Conservation (phyloP, 2,113 vertebrate genomes). For the Megaceryle torquata region DNA sequence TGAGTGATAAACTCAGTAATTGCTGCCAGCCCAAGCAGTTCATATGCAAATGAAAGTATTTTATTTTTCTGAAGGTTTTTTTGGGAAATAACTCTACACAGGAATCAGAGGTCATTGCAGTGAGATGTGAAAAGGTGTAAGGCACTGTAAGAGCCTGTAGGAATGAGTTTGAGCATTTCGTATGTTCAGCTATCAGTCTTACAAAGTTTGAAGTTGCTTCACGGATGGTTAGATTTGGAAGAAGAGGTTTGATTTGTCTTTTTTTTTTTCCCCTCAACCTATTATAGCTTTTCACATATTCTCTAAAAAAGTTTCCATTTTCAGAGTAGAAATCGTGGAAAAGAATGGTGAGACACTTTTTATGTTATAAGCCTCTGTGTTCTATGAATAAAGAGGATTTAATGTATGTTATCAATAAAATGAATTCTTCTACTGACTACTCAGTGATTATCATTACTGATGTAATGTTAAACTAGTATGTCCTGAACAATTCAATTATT, state of each 20-base stretch:
- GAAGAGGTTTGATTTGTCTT: not conserved
- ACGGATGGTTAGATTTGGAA: not conserved
- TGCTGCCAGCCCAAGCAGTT: not conserved
- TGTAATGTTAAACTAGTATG: not conserved
- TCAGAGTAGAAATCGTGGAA: not conserved
- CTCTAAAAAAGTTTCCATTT: not conserved
- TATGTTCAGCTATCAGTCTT: not conserved
- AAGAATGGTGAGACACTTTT: not conserved
- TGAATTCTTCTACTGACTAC: not conserved
- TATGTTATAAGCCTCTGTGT: not conserved
- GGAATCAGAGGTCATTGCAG: not conserved
- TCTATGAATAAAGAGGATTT: not conserved
- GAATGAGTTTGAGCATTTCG: not conserved
- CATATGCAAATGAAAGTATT: not conserved
- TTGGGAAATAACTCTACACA: not conserved
- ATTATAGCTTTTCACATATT: not conserved
- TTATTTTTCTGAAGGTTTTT: not conserved
- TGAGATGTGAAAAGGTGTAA: not conserved
- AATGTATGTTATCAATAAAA: not conserved
- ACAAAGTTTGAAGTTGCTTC: not conserved
- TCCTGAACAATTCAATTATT: conserved; percentile 11
- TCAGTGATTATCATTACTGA: not conserved
- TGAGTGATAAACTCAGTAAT: not conserved
- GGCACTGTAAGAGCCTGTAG: not conserved
- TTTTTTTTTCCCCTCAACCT: not conserved